Base-by-base conservation (phyloP, 1,140 invertebrate species). In the Drosophila quadrilineata region DNA sequence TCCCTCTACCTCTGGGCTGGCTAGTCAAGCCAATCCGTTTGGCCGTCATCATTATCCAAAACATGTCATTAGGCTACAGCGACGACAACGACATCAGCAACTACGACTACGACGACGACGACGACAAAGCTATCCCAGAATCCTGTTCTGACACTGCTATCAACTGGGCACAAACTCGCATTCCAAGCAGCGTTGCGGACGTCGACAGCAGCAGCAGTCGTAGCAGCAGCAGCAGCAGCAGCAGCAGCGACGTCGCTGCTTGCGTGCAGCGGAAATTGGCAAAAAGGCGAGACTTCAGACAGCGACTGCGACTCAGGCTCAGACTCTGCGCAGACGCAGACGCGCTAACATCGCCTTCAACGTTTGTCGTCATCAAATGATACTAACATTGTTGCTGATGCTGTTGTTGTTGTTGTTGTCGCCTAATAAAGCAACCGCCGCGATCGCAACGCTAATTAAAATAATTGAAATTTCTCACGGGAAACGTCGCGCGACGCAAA, bases 391-490 rank as follows among this genome's bases (percentile, higher is more conserved):
- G 56, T 31, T 17, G 22, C 5, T 16, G 60, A 38, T 26, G 52
- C 21, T 45, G 56, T 26, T 33, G 63, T 19, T 24, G 57, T 48
- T 31, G 64, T 31, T 16, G 41, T 38, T 19, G 65, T 65, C 66
- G 45, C 58, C 59, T 63, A 69, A 80, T 80, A 80, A 80, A 75
- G 76, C 76, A 73, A 66, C 74, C 66, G 48, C 60, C 60, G 75
- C 71, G 75, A 75, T 82, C 76, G 75, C 73, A 68, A 77, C 75
- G 79, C 79, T 85, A 85, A 85, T 85, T 85, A 85, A 85, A 85
- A 85, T 86, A 86, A 85, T 85, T 85, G 80, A 85, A 85, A 85
- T 85, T 85, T 85, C 79, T 85, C 79, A 85, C 79, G 79, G 79
- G 77, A 84, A 84, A 85, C 77, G 73, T n/a, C n/a, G n/a, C n/a